A percentile compares a stretch with the other conserved stretches of the same genome.
phyloP scores from a whole-genome alignment of 2,113 vertebrate species.

The Cyphomyrus plagiostoma region DNA sequence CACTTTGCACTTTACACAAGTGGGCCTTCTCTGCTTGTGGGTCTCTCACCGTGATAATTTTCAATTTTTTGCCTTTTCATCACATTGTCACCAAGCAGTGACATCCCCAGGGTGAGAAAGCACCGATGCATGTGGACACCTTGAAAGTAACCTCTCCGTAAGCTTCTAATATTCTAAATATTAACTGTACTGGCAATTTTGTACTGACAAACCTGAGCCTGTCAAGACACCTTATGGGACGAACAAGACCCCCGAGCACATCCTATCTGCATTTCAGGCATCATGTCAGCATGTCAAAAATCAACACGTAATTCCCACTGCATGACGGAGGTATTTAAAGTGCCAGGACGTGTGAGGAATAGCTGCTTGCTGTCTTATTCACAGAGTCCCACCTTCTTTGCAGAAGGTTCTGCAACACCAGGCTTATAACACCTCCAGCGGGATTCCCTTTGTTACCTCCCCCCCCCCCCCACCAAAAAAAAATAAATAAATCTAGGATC shows the following conservation, averaged over 20 bases:
- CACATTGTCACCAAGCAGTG: not conserved
- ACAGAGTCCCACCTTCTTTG: not conserved
- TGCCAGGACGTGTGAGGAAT: conserved; percentile 41
- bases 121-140: not conserved
- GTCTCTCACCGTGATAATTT: not conserved
- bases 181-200: not conserved
- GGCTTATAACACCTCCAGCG: not conserved
- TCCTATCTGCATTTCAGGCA: conserved; percentile 10
- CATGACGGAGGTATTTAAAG: conserved; percentile 10
- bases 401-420: not conserved
- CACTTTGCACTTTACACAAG: not conserved
- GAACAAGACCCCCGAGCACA: not conserved
- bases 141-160: not conserved
- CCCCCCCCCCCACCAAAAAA: not conserved
- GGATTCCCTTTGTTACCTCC: not conserved
- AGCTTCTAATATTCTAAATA: not conserved
- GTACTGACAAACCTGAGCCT: not conserved
- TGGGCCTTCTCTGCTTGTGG: not conserved
- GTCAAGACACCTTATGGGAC: not conserved
- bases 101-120: not conserved
- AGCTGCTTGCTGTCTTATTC: not conserved
- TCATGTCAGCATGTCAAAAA: conserved; percentile 57
- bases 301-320: conserved; percentile 57
- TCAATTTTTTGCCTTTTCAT: not conserved
- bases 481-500: not conserved